Evolutionary conservation across 2,797 vertebrate genomes (phyloP).

Genomic region (Clarias platycephalus): DNA sequence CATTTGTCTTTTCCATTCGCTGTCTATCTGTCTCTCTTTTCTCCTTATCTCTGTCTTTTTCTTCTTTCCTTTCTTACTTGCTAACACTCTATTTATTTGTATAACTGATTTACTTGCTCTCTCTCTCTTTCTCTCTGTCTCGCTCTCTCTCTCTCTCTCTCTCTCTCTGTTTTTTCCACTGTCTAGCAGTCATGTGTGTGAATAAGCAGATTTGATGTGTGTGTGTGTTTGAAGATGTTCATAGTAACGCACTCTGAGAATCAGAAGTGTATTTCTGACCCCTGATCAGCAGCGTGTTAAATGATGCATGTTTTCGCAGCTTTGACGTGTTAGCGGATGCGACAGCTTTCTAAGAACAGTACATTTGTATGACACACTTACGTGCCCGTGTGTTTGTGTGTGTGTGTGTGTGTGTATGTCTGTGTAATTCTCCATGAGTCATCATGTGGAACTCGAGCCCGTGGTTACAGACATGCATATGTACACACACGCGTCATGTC

Average conservation of each 20-base stretch:
- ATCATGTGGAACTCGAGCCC: conserved; percentile 43
- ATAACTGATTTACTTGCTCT: not conserved
- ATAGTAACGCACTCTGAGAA: conserved; percentile 27
- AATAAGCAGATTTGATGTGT: not conserved
- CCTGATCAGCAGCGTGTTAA: conserved; percentile 43
- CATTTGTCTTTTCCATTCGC: not conserved
- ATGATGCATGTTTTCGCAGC: conserved; percentile 42
- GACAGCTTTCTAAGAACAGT: conserved; percentile 45
- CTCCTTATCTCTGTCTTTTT: no score
- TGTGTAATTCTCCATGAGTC: conserved; percentile 23
- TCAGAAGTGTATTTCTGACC: conserved; percentile 55
- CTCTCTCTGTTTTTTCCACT: not conserved
- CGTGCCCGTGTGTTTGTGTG: conserved; percentile 17
- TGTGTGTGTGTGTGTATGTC: conserved; percentile 16
- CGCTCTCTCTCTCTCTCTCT: not conserved
- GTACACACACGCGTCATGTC: not conserved
- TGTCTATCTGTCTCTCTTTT: not conserved
- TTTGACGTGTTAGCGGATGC: conserved; percentile 22
- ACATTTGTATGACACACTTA: conserved; percentile 40
- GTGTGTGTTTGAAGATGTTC: not conserved
- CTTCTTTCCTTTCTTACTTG: not conserved
- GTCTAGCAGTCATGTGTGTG: not conserved
- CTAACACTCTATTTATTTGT: not conserved
- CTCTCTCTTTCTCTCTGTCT: not conserved
- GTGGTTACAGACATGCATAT: not conserved